phyloP scores from a whole-genome alignment of 2,113 vertebrate species.

The Mormoops blainvillei region DNA sequence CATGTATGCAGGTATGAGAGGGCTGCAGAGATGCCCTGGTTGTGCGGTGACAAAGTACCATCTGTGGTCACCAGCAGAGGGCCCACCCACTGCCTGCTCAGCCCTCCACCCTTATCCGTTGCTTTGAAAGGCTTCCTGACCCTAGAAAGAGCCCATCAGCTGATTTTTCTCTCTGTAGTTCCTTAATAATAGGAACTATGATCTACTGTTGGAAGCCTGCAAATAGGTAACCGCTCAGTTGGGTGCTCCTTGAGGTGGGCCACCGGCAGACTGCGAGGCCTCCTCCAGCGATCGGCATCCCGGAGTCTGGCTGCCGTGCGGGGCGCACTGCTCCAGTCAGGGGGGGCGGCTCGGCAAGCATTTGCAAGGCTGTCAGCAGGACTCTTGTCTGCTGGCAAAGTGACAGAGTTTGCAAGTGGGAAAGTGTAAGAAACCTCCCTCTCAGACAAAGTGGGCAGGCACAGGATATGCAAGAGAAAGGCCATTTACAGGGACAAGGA shows the following conservation, averaged over 20 bases:
- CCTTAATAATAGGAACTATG: background rate
- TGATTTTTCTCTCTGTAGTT: background rate
- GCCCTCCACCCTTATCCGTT: background rate
- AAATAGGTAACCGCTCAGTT: background rate
- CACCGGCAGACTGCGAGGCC: accelerated
- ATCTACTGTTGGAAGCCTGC: background rate
- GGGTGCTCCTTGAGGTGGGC: background rate
- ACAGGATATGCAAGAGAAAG: background rate
- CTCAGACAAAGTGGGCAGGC: background rate
- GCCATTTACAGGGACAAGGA: background rate
- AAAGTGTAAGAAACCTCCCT: background rate
- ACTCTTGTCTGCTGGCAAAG: background rate
- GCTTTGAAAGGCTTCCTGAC: background rate
- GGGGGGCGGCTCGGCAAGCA: background rate
- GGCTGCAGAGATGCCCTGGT: background rate
- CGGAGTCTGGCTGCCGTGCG: background rate
- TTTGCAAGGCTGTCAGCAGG: background rate
- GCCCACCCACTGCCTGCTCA: background rate
- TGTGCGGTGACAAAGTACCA: background rate
- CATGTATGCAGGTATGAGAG: background rate
- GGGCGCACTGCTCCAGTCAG: too few relatives aligned
- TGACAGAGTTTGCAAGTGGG: background rate
- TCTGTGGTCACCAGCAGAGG: background rate
- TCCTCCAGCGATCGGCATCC: background rate
- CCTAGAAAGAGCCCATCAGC: background rate